phyloP scores from a whole-genome alignment of 2,113 vertebrate genomes.

The Xerus inauris region DNA sequence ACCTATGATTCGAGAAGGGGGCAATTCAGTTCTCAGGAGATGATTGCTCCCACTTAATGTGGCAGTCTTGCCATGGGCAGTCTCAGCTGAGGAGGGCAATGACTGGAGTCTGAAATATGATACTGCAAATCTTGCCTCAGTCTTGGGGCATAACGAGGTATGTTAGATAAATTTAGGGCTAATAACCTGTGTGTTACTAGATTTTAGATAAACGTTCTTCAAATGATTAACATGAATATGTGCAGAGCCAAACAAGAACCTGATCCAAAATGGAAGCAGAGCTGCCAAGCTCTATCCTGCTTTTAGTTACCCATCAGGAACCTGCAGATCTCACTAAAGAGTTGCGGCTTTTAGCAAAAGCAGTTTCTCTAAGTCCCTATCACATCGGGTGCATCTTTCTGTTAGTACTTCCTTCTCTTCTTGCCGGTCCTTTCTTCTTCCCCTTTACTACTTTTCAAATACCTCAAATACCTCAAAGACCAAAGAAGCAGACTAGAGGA shows the following conservation, averaged over 20 bases:
- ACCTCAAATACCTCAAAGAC: conserved; percentile 40
- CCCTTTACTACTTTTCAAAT: not conserved
- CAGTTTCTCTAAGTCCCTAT: not conserved
- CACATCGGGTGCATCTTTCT: not conserved
- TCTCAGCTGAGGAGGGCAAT: not conserved
- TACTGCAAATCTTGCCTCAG: not conserved
- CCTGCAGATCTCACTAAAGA: not conserved
- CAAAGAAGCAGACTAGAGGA: not conserved
- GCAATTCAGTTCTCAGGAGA: not conserved
- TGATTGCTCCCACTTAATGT: not conserved
- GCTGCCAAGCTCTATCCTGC: not conserved
- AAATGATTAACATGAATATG: not conserved
- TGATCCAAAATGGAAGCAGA: not conserved
- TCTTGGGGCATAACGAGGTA: not conserved
- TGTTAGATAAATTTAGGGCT: not conserved
- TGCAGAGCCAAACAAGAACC: not conserved
- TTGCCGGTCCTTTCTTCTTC: not conserved
- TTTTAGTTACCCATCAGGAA: not conserved
- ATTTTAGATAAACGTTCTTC: not conserved
- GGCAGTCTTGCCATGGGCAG: not conserved
- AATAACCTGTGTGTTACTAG: not conserved
- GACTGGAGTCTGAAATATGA: not conserved
- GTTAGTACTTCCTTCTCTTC: not conserved
- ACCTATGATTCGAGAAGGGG: not conserved
- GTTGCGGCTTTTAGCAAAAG: not conserved